A percentile compares a stretch with the other conserved stretches of the same genome.
phyloP scores from a whole-genome alignment of 1,140 invertebrate species.

The Drosophila pectinifera region DNA sequence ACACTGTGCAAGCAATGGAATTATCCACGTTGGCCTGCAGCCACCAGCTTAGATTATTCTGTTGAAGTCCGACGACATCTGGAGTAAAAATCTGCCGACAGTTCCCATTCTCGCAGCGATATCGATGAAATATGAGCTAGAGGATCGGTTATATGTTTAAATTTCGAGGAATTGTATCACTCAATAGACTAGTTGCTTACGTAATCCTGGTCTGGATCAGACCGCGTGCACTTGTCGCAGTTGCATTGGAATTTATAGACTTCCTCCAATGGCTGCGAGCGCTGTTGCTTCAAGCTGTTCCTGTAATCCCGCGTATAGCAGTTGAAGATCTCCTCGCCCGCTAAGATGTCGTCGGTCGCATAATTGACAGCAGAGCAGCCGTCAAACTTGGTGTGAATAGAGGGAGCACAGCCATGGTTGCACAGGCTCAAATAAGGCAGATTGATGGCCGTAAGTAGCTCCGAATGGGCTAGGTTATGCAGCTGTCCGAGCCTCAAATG shows the following conservation, averaged over 20 bases:
- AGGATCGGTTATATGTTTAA: neutral
- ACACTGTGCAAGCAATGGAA: conserved; percentile 45
- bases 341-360: conserved; percentile 23
- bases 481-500: conserved; percentile 54
- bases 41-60: conserved; percentile 61
- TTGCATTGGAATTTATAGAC: conserved; percentile 67
- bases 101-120: conserved; percentile 56
- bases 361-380: conserved; percentile 49
- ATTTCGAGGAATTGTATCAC: neutral
- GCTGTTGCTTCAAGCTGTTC: conserved; percentile 17
- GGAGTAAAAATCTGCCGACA: conserved; percentile 51
- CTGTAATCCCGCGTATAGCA: conserved; percentile 66
- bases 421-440: conserved; percentile 70
- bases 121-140: conserved; percentile 61
- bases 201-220: conserved; percentile 56
- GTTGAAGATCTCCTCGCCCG: conserved; percentile 67
- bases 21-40: neutral
- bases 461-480: conserved; percentile 39
- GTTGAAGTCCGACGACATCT: neutral
- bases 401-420: conserved; percentile 67
- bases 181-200: conserved; percentile 34
- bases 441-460: conserved; percentile 60
- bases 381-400: conserved; percentile 53
- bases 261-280: conserved; percentile 31
- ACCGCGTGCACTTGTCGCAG: conserved; percentile 48